Conservation (phyloP, 1,140 invertebrate genomes). For the Batillaria attramentaria region DNA sequence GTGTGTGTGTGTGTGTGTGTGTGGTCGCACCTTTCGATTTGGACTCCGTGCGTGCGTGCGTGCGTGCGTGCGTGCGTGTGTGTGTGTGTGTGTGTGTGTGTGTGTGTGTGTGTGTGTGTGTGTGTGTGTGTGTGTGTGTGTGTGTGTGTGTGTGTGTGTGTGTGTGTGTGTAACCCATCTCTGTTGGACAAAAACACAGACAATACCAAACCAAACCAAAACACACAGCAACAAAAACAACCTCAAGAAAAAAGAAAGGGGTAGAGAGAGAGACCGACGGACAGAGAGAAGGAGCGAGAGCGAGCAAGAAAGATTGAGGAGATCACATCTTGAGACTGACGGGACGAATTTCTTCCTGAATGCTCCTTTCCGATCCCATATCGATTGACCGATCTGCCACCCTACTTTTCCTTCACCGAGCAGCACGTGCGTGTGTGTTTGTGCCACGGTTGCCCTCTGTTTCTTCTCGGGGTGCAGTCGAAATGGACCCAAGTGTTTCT, state of each 20-base stretch:
- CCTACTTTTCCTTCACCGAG: too few species aligned
- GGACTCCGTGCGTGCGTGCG: not conserved
- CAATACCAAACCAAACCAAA: not conserved
- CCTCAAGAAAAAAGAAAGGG: too few species aligned
- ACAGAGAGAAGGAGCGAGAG: too few species aligned
- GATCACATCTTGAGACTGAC: not conserved
- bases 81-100: slow-evolving; percentile 13
- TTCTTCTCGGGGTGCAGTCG: too few species aligned
- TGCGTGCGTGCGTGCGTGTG: slow-evolving; percentile 1
- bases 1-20: not conserved
- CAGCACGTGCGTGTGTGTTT: too few species aligned
- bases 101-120: slow-evolving; percentile 16
- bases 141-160: not conserved
- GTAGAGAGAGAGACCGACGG: too few species aligned
- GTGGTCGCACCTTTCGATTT: not conserved
- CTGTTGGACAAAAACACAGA: not conserved
- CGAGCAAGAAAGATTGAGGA: too few species aligned
- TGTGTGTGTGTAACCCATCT: slow-evolving; percentile 9
- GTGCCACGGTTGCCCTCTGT: too few species aligned
- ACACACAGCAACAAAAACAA: not conserved
- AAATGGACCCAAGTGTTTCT: too few species aligned
- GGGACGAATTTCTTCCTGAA: too few species aligned
- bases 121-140: slow-evolving; percentile 6
- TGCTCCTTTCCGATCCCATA: too few species aligned
- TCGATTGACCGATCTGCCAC: too few species aligned